These are phyloP conservation scores for Virgularia gustaviana DNA, from an alignment of 92 coral and sea anemone genomes.

Conservation along the genomic window DNA sequence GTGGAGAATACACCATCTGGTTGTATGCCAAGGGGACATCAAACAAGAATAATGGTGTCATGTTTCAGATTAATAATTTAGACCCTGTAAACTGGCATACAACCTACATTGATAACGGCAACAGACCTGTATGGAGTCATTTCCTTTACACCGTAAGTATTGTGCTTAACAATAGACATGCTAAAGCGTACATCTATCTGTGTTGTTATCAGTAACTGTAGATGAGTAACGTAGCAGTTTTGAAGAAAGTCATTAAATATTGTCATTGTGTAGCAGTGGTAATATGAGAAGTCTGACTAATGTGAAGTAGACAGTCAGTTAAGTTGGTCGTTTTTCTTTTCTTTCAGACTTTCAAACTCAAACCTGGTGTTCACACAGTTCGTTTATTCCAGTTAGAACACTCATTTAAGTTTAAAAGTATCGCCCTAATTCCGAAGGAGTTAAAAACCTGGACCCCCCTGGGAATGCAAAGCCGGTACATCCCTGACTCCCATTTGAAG, in stretches of 20 bases:
- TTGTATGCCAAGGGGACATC: constrained; percentile 50
- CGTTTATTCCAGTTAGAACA: constrained; percentile 61
- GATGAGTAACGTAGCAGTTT: too few species aligned
- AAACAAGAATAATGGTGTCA: constrained; percentile 50
- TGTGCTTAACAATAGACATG: too few species aligned
- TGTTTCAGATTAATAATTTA: constrained; percentile 64
- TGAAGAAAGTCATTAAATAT: too few species aligned
- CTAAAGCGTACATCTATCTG: too few species aligned
- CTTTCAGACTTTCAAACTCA: constrained; percentile 55
- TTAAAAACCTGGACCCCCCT: constrained; percentile 74
- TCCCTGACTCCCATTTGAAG: constrained; percentile 66
- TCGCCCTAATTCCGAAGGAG: constrained; percentile 59
- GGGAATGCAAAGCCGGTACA: constrained; percentile 85
- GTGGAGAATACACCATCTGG: constrained; percentile 70
- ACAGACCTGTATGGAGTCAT: constrained; percentile 13
- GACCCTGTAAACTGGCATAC: constrained; percentile 62
- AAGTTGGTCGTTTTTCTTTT: background rate
- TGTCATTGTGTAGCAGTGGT: too few species aligned
- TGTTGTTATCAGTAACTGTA: too few species aligned
- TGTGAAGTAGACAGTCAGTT: background rate
- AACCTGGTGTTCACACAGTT: constrained; percentile 71
- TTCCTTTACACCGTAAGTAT: constrained; percentile 8
- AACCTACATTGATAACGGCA: background rate
- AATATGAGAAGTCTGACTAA: too few species aligned
- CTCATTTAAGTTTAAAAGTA: constrained; percentile 56